Percentiles rank a stretch among this genome's conserved stretches.
Evolutionary conservation across 2,797 vertebrate genomes (phyloP).

Genomic region (Chaetodon trifasciatus): DNA sequence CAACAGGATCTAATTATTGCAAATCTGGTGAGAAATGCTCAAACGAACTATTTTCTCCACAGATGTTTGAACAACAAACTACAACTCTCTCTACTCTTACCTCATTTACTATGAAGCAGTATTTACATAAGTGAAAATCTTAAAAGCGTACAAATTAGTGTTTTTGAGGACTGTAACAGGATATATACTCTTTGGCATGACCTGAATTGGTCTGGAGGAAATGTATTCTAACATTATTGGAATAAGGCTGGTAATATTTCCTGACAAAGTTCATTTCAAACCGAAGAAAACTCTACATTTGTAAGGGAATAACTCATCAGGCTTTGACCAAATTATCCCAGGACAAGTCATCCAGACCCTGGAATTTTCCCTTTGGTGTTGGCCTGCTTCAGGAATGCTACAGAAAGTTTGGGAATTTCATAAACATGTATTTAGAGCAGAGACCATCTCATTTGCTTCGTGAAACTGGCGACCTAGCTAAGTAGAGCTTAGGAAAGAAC

Average conservation of each 20-base stretch:
- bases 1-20: constrained; percentile 20
- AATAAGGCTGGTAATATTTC: neutral
- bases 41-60: neutral
- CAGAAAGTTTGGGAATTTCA: constrained; percentile 77
- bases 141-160: neutral
- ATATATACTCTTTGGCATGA: neutral
- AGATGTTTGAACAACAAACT: constrained; percentile 1
- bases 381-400: constrained; percentile 77
- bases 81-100: neutral
- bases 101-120: neutral
- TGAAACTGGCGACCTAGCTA: constrained; percentile 73
- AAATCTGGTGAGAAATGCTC: neutral
- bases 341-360: constrained; percentile 47
- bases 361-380: constrained; percentile 68
- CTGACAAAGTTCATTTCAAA: neutral
- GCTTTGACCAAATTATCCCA: constrained; percentile 5
- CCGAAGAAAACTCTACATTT: constrained; percentile 2
- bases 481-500: constrained; percentile 75
- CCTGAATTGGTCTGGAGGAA: neutral
- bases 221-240: neutral
- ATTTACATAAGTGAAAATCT: constrained; percentile 3
- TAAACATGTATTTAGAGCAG: constrained; percentile 80
- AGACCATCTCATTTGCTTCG: constrained; percentile 78
- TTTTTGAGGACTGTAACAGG: neutral
- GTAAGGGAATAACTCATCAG: constrained; percentile 12